Base-by-base conservation (phyloP, 64 coral and sea anemone genomes). In the Hydrozoanthus tunicans region DNA sequence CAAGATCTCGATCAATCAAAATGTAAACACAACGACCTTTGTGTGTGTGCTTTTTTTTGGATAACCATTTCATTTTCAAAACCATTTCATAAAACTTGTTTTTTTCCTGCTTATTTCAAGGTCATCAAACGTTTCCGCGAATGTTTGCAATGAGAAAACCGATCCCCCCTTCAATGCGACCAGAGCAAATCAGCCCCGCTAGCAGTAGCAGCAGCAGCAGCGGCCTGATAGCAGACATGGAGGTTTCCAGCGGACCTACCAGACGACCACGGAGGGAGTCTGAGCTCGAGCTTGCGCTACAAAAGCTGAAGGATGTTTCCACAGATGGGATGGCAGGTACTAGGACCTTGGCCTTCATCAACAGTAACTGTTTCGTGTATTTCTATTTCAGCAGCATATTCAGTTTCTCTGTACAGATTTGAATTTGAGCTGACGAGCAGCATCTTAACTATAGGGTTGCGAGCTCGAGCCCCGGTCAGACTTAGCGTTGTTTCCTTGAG, bases 141-240 rank as follows among this genome's bases (percentile, higher is more conserved):
- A 91, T 92, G 79, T 73, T 84, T 83, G 91, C 82, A 53, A 43
- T 43, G 32, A 90, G 97, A 59, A 99, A 99, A 82, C 97, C 97
- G 3, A 95, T 99, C 20, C 97, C 97, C 17, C 17, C 80, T 3
- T 96, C 97, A 9, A 96, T 93, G 95, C 80, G 95, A 58, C 80
- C 78, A 54, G 97, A 93, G 13, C 94, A 95, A 23, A 93, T 95
- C 6, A 99, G 94, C 27, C 94, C 91, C 59, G 84, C 94, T 1
- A 99, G 97, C 63, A 99, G 91, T 69, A 99, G 97, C 52, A 94
- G 95, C 25, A 94, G 92, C 62, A 99, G 97, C 57, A 99, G 97
- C 90, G 97, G 97, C 6, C 81, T 99, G 54, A 69, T 96, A 26
- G 92, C 94, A 3, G 97, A 99, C 80, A 96, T 99, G 51, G 97